Base-by-base conservation (phyloP, 2,113 vertebrate species). In the Cottus gobio region DNA sequence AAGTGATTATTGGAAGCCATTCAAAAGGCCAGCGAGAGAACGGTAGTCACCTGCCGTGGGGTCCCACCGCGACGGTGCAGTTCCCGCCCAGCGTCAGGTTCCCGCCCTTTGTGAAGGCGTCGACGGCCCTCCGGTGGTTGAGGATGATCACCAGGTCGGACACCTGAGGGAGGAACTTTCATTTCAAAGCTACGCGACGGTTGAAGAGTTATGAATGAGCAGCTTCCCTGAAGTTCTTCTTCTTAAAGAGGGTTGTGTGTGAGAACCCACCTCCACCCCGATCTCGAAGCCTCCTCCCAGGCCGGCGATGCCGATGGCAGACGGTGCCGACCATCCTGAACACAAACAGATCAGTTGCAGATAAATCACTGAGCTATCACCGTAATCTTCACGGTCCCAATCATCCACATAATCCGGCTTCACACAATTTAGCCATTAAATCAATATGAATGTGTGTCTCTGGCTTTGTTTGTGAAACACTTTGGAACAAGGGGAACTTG, bases 281-380 rank as follows among this genome's bases (percentile, higher is more conserved):
- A 99, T 96, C 91, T 99, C 97, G 80, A 99, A 99, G 83, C 98
- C 98, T 89, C 97, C 98, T 36, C 98, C 98, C 26, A 99, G 95
- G 20, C 98, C 98, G 26, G 98, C 98, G 34, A 99, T 98, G 5
- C 97, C 98, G 48, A 99, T 97, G 84, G 98, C 98, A 26, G 98
- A 97, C 8, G 98, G 98, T 20, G 98, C 97, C 4, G 98, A 99
- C 98, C 98, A 99, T 1, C 93, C 98, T 99, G 60, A 42, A 64
- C 3, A 64, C 56, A 77, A 12, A 80, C 24, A 60, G 46, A 42
- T 13, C 2, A 42, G 39, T 12, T 44, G 3, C 42, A 44, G 42
- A 44, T 44, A 5, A 44, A 44, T 5, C 42, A 44, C 5, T 20
- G 18, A 48, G 16, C 5, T 20, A 20, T 18, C 46, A 46, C 6